These are phyloP conservation scores for Cryptoprocta ferox DNA, from an alignment of 2,797 vertebrate genomes.

Conservation along the genomic window DNA sequence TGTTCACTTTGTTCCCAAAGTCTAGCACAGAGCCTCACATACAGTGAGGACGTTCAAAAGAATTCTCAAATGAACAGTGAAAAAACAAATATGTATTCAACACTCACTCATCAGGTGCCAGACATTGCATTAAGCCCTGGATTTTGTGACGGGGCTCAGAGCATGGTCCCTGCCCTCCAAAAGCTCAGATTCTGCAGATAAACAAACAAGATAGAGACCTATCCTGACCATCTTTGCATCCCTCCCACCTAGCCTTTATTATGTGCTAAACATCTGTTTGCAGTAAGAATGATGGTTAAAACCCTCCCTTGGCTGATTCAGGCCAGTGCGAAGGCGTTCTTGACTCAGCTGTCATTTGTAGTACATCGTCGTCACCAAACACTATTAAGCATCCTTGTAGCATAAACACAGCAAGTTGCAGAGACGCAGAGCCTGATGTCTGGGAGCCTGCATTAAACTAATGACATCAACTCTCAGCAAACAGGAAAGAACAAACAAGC, in stretches of 20 bases:
- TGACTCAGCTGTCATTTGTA: conserved; percentile 29
- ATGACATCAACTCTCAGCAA: conserved; percentile 46
- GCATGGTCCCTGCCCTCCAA: neutral
- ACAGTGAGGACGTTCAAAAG: neutral
- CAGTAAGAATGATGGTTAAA: neutral
- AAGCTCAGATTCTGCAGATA: neutral
- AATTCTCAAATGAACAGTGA: neutral
- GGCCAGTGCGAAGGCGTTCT: neutral
- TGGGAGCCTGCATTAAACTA: neutral
- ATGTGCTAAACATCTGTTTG: neutral
- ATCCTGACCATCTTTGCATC: too few species aligned
- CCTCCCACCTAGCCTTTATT: neutral
- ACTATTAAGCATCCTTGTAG: neutral
- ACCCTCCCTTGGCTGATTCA: neutral
- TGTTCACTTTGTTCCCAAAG: neutral
- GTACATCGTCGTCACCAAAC: neutral
- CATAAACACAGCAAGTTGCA: conserved; percentile 2
- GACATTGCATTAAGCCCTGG: neutral
- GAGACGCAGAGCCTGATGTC: neutral
- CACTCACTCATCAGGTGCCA: neutral
- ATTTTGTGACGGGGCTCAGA: neutral
- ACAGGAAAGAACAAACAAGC: conserved; percentile 54
- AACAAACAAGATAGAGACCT: neutral
- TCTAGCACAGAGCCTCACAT: neutral
- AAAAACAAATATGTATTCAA: neutral